Evolutionary conservation across 2,113 vertebrate genomes (phyloP).

Genomic region (Hyperopisus bebe): DNA sequence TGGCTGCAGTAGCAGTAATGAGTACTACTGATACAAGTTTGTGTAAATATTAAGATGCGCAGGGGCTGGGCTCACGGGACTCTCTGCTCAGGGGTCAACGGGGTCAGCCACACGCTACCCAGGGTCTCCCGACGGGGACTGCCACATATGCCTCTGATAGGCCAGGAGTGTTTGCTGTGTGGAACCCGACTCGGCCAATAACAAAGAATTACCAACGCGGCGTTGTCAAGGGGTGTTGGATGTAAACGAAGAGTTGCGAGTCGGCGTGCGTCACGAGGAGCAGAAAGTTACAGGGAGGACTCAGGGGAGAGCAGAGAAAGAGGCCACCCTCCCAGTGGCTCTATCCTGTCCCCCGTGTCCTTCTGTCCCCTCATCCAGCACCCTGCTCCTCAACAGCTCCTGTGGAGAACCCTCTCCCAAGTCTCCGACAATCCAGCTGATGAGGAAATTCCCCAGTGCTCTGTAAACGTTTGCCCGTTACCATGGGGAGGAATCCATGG

Average conservation of each 20-base stretch:
- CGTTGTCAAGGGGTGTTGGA: too few relatives aligned
- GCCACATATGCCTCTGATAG: background rate
- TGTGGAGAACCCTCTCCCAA: slow-evolving; percentile 50
- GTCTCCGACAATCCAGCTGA: slow-evolving; percentile 72
- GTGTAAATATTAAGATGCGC: background rate
- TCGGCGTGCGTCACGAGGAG: background rate
- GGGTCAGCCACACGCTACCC: background rate
- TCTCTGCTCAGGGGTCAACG: background rate
- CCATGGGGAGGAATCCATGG: slow-evolving; percentile 68
- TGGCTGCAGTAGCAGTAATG: background rate
- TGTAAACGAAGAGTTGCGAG: background rate
- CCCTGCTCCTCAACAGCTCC: slow-evolving; percentile 55
- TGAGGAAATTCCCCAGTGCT: slow-evolving; percentile 76
- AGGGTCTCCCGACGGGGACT: background rate
- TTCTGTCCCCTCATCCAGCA: slow-evolving; percentile 29
- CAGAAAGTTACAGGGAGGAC: background rate
- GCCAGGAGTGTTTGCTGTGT: background rate
- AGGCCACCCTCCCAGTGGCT: background rate
- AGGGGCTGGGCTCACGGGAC: background rate
- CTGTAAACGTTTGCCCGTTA: slow-evolving; percentile 74
- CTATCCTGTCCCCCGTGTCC: background rate
- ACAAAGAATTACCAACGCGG: background rate
- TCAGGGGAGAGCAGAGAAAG: background rate
- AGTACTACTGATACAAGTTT: background rate
- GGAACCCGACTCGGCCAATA: background rate